Evolutionary conservation across 2,888 invertebrate genomes (phyloP).

Genomic region (Ditula angustiorana): DNA sequence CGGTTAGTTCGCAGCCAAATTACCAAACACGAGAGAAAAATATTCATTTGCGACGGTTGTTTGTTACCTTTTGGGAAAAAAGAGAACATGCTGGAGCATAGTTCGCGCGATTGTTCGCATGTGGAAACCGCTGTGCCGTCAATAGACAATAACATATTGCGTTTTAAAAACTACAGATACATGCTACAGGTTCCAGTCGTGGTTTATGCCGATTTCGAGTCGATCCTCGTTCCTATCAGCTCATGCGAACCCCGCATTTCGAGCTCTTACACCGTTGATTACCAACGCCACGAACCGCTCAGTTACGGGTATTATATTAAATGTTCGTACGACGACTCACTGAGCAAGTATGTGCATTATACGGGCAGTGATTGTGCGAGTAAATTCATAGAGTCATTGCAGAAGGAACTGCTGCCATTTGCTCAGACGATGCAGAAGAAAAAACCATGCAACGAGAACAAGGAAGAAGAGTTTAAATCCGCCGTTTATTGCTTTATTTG

Average conservation of each 20-base stretch:
- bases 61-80: background rate
- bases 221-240: background rate
- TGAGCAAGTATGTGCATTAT: background rate
- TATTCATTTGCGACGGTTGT: background rate
- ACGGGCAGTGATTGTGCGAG: background rate
- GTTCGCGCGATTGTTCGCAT: background rate
- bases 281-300: background rate
- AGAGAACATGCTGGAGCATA: background rate
- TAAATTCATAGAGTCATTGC: background rate
- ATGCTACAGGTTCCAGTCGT: background rate
- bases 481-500: background rate
- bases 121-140: background rate
- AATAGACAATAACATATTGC: background rate
- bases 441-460: background rate
- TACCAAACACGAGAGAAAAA: background rate
- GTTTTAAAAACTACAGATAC: background rate
- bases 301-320: slow-evolving; percentile 9
- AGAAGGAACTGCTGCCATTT: background rate
- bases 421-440: background rate
- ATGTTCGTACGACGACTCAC: background rate
- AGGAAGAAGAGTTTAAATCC: background rate
- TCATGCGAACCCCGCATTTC: background rate
- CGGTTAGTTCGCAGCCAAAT: background rate
- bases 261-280: background rate
- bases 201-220: slow-evolving; percentile 10